A percentile compares a stretch with the other conserved stretches of the same genome.
Evolutionary conservation across 2,797 vertebrate species (phyloP).

Genomic region (Stomatorhinus walkeri): DNA sequence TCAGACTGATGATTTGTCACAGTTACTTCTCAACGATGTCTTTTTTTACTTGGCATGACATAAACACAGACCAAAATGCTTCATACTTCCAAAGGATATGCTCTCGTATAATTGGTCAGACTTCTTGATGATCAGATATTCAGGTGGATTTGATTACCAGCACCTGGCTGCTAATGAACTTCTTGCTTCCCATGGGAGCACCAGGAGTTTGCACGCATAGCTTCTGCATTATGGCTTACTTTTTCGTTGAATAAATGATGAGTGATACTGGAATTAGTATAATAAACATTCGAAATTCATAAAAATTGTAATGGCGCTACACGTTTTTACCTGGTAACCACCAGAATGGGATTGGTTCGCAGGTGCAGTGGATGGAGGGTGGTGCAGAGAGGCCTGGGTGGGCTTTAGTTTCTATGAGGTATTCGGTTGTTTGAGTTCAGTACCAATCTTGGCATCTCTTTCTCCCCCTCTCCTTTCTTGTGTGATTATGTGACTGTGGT

Average conservation of each 20-base stretch:
- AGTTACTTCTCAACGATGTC: not conserved
- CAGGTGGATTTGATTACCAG: not conserved
- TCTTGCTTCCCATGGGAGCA: not conserved
- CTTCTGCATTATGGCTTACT: not conserved
- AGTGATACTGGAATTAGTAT: not conserved
- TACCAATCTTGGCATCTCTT: slow-evolving; percentile 54
- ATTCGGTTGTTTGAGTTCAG: slow-evolving; percentile 63
- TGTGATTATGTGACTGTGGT: slow-evolving; percentile 57
- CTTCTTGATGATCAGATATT: not conserved
- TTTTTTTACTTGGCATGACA: not conserved
- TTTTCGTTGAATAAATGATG: not conserved
- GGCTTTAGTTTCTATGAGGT: slow-evolving; percentile 58
- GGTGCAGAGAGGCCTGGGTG: slow-evolving; percentile 36
- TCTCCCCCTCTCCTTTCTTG: slow-evolving; percentile 49
- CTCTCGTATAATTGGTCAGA: not conserved
- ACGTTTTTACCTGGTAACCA: not conserved
- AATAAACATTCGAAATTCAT: not conserved
- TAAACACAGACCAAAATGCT: not conserved
- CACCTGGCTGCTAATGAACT: not conserved
- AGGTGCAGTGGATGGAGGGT: not conserved
- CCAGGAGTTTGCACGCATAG: not conserved
- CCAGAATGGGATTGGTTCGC: not conserved
- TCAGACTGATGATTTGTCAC: not conserved
- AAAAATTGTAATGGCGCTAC: not conserved
- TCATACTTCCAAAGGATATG: not conserved